Evolutionary conservation across 1,140 invertebrate genomes (phyloP).

Genomic region (Zaprionus kolodkinae): DNA sequence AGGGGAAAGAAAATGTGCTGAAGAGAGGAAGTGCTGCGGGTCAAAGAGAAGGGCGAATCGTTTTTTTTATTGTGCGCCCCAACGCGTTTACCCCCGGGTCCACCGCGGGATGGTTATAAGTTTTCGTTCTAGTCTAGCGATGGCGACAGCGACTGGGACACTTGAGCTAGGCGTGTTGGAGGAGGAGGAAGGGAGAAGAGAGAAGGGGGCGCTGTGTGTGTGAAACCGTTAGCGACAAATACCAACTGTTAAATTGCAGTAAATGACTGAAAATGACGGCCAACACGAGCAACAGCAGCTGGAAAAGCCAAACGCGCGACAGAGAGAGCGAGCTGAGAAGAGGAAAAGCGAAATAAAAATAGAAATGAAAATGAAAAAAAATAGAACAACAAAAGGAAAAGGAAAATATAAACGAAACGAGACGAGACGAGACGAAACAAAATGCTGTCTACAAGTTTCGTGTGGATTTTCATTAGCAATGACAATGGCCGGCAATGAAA

Average conservation of each 20-base stretch:
- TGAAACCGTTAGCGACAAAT: constrained; percentile 65
- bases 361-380: constrained; percentile 5
- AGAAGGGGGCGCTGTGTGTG: constrained; percentile 9
- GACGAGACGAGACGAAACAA: constrained; percentile 3
- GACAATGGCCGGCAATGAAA: constrained; percentile 54
- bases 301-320: constrained; percentile 1
- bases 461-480: constrained; percentile 75
- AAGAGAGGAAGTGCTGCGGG: background rate
- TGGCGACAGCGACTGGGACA: background rate
- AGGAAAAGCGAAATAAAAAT: constrained; percentile 6
- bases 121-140: constrained; percentile 2
- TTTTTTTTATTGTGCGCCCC: constrained; percentile 33
- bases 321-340: background rate
- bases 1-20: background rate
- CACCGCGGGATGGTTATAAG: constrained; percentile 20
- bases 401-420: constrained; percentile 10
- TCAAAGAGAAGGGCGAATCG: background rate
- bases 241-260: constrained; percentile 59
- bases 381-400: background rate
- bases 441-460: constrained; percentile 68
- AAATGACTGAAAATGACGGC: constrained; percentile 35
- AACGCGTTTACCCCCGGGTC: constrained; percentile 13
- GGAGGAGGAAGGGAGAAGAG: no score
- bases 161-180: background rate
- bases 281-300: constrained; percentile 10